phyloP scores from a whole-genome alignment of 1,140 invertebrate species.

The Charaxes varanes region DNA sequence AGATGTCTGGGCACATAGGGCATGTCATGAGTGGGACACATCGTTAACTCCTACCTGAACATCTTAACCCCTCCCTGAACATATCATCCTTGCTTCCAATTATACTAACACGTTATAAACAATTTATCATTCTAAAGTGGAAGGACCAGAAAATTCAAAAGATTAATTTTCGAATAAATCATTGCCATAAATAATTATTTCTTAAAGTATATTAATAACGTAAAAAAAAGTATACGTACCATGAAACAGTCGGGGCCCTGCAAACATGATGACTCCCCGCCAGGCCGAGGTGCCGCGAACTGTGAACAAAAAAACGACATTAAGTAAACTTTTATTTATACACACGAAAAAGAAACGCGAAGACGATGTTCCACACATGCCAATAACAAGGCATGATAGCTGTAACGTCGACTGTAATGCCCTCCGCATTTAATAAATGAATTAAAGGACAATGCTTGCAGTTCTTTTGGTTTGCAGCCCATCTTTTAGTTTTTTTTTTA shows the following conservation, averaged over 20 bases:
- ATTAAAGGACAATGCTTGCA: no score
- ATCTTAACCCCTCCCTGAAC: no score
- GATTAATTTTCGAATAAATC: no score
- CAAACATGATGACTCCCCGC: slow-evolving; percentile 77
- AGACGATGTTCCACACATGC: slow-evolving; percentile 11
- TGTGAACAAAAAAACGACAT: slow-evolving; percentile 61
- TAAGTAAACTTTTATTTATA: slow-evolving; percentile 13
- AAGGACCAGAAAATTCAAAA: no score
- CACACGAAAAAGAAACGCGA: slow-evolving; percentile 11
- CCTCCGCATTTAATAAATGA: neutral
- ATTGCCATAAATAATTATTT: slow-evolving; percentile 13
- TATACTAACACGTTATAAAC: no score
- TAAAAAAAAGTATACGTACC: slow-evolving; percentile 60
- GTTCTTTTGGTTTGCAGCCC: no score
- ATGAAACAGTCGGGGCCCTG: slow-evolving; percentile 80
- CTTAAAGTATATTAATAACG: slow-evolving; percentile 10
- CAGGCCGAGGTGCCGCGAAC: slow-evolving; percentile 73
- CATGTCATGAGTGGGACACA: no score
- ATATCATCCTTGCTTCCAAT: no score
- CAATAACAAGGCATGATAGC: slow-evolving; percentile 1
- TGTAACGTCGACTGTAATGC: neutral
- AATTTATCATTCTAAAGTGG: no score
- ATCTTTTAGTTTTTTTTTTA: no score
- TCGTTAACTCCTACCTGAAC: no score
- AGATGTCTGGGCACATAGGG: no score